phyloP scores from a whole-genome alignment of 2,888 invertebrate species.

The Heliconius erato region DNA sequence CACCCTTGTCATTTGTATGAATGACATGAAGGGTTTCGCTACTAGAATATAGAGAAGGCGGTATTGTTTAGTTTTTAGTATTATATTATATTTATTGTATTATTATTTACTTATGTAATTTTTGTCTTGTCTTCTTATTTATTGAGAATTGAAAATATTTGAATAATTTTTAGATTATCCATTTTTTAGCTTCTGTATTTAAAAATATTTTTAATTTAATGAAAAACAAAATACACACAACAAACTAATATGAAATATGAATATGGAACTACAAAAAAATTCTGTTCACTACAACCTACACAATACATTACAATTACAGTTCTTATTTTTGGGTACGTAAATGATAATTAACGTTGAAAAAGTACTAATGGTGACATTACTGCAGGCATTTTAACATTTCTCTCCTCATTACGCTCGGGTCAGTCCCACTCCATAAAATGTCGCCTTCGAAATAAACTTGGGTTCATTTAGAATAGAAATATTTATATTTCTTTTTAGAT shows the following conservation, averaged over 20 bases:
- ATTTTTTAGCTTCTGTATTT: no score
- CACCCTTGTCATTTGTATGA: no score
- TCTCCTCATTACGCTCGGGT: slow-evolving; percentile 49
- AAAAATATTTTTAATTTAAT: no score
- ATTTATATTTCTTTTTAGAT: not conserved
- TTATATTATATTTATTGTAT: no score
- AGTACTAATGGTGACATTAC: slow-evolving; percentile 56
- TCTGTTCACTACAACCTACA: not conserved
- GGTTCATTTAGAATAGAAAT: not conserved
- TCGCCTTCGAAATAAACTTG: no score
- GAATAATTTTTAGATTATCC: no score
- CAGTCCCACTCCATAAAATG: slow-evolving; percentile 7
- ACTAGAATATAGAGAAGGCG: no score
- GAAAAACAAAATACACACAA: not conserved
- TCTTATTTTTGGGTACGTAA: slow-evolving; percentile 44
- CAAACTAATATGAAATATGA: not conserved
- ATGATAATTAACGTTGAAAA: slow-evolving; percentile 53
- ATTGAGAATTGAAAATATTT: no score
- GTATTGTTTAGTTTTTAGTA: no score
- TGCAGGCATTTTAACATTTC: slow-evolving; percentile 55
- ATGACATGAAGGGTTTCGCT: no score
- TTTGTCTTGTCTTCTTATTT: no score
- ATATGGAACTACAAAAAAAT: not conserved
- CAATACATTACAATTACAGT: slow-evolving; percentile 41
- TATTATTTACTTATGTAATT: no score